A percentile compares a stretch with the other conserved stretches of the same genome.
phyloP scores from a whole-genome alignment of 1,140 invertebrate species.

The Caenorhabditis tropicalis region DNA sequence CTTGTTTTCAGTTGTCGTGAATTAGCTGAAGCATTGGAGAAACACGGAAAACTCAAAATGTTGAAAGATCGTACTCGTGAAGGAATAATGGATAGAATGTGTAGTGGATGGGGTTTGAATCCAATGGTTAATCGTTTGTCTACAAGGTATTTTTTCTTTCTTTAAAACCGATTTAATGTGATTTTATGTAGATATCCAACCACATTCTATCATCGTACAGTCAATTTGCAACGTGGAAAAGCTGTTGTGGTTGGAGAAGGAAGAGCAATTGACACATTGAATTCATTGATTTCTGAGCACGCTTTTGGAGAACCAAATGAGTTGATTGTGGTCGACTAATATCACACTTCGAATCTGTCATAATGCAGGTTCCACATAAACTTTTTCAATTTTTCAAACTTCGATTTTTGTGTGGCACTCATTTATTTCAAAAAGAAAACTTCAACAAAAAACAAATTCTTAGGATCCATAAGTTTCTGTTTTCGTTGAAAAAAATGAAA shows the following conservation, averaged over 20 bases:
- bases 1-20: conserved; percentile 18
- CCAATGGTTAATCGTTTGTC: conserved; percentile 4
- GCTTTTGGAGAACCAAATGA: background rate
- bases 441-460: too few species aligned
- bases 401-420: too few species aligned
- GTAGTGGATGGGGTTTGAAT: conserved; percentile 33
- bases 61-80: conserved; percentile 31
- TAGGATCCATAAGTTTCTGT: too few species aligned
- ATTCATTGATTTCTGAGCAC: background rate
- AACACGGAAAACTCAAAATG: conserved; percentile 6
- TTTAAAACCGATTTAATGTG: background rate
- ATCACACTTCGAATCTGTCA: too few species aligned
- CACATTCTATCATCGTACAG: conserved; percentile 13
- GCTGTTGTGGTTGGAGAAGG: conserved; percentile 1
- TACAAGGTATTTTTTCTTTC: background rate
- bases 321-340: background rate
- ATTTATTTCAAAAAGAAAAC: too few species aligned
- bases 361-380: too few species aligned
- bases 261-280: conserved; percentile 24
- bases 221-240: conserved; percentile 9
- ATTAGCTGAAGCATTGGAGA: background rate
- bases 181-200: conserved; percentile 3
- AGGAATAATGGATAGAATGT: conserved; percentile 25
- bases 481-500: too few species aligned
- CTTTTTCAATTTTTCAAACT: too few species aligned